Evolutionary conservation across 2,113 vertebrate genomes (phyloP).

Genomic region (Cacatua alba): DNA sequence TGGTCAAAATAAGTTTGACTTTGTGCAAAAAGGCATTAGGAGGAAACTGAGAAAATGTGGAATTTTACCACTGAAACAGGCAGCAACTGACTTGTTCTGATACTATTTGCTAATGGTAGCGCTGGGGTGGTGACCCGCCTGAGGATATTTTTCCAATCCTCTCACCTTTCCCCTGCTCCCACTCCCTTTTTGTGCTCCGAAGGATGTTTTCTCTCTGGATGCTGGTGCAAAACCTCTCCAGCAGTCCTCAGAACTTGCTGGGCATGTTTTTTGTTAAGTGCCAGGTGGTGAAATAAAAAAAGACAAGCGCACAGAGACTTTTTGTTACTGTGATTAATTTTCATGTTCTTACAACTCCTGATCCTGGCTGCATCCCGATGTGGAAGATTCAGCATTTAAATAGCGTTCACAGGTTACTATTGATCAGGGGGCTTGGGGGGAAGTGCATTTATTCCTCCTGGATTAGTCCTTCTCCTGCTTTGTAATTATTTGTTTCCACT

Average conservation of each 20-base stretch:
- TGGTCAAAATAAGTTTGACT: not conserved
- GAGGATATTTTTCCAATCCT: constrained; percentile 2
- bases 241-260: not conserved
- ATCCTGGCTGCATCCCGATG: constrained; percentile 9
- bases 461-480: constrained; percentile 4
- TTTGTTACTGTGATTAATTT: constrained; percentile 65
- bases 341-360: constrained; percentile 21
- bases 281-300: constrained; percentile 64
- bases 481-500: constrained; percentile 47
- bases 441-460: constrained; percentile 11
- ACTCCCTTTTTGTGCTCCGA: not conserved
- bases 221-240: not conserved
- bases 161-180: not conserved
- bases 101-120: not conserved
- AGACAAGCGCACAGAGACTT: constrained; percentile 59
- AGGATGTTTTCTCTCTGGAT: not conserved
- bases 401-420: not conserved
- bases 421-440: not conserved
- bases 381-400: constrained; percentile 35
- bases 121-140: not conserved
- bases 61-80: not conserved
- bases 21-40: not conserved
- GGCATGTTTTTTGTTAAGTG: constrained; percentile 54
- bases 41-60: not conserved
- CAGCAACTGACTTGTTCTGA: not conserved